Percentiles rank a stretch among this genome's conserved stretches.
Conservation (phyloP, 1,140 invertebrate species). For the Listronotus bonariensis region DNA sequence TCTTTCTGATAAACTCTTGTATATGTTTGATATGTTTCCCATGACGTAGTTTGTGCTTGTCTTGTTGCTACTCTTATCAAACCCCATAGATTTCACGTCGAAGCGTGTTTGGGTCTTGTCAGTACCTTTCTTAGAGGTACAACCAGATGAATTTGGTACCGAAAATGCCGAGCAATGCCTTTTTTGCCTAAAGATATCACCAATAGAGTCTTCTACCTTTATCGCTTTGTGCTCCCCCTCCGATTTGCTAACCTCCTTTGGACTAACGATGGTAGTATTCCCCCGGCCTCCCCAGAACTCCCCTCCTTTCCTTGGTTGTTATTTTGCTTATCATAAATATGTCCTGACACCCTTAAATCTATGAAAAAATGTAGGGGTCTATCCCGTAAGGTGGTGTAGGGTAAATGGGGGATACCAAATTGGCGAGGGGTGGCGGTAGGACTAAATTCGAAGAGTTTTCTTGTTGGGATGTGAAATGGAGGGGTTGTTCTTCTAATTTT, state of each 20-base stretch:
- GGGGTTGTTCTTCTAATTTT: slow-evolving; percentile 15
- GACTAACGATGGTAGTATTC: slow-evolving; percentile 40
- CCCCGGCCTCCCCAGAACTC: slow-evolving; percentile 40
- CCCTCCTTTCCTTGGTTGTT: slow-evolving; percentile 48
- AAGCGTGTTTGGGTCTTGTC: slow-evolving; percentile 52
- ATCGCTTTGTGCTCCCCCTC: slow-evolving; percentile 23
- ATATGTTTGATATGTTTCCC: slow-evolving; percentile 60
- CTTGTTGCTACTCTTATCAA: slow-evolving; percentile 49
- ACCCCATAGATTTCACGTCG: slow-evolving; percentile 54
- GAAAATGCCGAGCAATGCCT: slow-evolving; percentile 69
- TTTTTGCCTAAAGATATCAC: slow-evolving; percentile 53
- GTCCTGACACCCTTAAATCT: slow-evolving; percentile 76
- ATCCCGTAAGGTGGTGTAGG: slow-evolving; percentile 73
- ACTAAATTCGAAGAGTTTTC: slow-evolving; percentile 39
- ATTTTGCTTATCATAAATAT: slow-evolving; percentile 77
- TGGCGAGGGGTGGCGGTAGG: slow-evolving; percentile 70
- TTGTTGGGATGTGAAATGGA: slow-evolving; percentile 38
- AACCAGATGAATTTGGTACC: slow-evolving; percentile 60
- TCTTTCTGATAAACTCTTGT: slow-evolving; percentile 51
- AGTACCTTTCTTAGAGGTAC: slow-evolving; percentile 46
- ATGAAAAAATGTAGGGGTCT: slow-evolving; percentile 84
- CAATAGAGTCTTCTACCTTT: slow-evolving; percentile 25
- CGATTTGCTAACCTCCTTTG: slow-evolving; percentile 41
- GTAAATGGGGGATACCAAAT: slow-evolving; percentile 78
- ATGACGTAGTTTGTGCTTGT: slow-evolving; percentile 62